Percentiles rank a stretch among this genome's conserved stretches.
Evolutionary conservation across 2,888 invertebrate species (phyloP).

Genomic region (Xiphydria camelus): DNA sequence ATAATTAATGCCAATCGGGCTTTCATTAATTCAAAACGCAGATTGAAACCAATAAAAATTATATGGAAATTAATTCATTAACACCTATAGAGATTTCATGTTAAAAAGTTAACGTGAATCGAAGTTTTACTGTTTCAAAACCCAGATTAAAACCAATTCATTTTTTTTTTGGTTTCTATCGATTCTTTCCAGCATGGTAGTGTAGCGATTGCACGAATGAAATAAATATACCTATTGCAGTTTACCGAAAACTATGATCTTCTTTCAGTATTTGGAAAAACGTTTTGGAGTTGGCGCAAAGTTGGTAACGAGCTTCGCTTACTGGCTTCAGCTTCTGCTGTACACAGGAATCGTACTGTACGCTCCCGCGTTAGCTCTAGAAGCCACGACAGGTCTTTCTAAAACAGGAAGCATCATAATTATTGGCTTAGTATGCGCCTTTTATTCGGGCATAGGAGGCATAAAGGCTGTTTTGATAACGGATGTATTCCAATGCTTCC

Average conservation of each 20-base stretch:
- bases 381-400: constrained; percentile 79
- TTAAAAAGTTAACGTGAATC: no score
- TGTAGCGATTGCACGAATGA: no score
- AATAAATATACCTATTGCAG: no score
- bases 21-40: no score
- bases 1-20: no score
- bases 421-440: constrained; percentile 77
- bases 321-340: constrained; percentile 84
- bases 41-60: no score
- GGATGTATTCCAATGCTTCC: constrained; percentile 77
- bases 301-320: constrained; percentile 79
- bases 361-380: constrained; percentile 87
- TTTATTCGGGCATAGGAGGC: constrained; percentile 83
- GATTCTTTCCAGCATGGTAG: no score
- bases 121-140: no score
- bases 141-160: no score
- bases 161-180: no score
- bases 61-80: no score
- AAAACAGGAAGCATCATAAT: constrained; percentile 71
- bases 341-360: constrained; percentile 90
- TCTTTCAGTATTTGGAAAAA: constrained; percentile 77
- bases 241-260: constrained; percentile 1
- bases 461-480: constrained; percentile 89
- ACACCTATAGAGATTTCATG: no score
- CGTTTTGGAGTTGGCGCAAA: constrained; percentile 79